Evolutionary conservation across 2,888 invertebrate genomes (phyloP), one percentile per base, ranked within the genome.

Genomic region (Oxytorus armatus): DNA sequence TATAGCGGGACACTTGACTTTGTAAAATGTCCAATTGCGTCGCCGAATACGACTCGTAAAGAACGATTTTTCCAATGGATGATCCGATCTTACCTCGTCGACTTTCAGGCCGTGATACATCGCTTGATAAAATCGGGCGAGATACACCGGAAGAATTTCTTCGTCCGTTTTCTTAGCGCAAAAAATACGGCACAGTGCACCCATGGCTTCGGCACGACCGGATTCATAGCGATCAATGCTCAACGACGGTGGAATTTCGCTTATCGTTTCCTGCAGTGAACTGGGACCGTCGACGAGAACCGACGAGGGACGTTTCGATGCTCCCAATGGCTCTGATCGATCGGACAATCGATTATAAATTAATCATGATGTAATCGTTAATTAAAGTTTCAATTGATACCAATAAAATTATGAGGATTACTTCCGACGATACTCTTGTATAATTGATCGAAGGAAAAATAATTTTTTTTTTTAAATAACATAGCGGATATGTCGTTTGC

Each of bases 101-200:
- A 95, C 94, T 85, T 95, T 93, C 21, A 98, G 94, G 0, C 98
- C 98, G 91, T 97, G 97, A 87, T 96, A 96, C 82, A 99, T 92
- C 3, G 98, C 97, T 87, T 98, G 95, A 92, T 98, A 98, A 93
- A 98, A 98, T 61, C 99, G 94, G 8, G 98, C 97, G 87, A 98
- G 93, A 93, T 99, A 99, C 0, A 96, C 96, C 0, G 98, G 97
- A 69, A 97, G 93, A 86, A 99, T 97, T 89, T 96, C 96, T 93
- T 98, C 98, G 47, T 97, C 97, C 0, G 98, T 97, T 92, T 97
- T 98, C 92, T 98, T 98, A 0, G 98, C 96, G 92, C 98, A 98
- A 91, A 99, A 96, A 89, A 99, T 98, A 87, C 98, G 95, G 92
- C 99, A 99, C 21, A 99, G 92, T 1, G 99, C 96, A 21, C 98